A percentile compares a stretch with the other conserved stretches of the same genome.
Conservation (phyloP, 2,888 invertebrate genomes). For the Homarus gammarus region DNA sequence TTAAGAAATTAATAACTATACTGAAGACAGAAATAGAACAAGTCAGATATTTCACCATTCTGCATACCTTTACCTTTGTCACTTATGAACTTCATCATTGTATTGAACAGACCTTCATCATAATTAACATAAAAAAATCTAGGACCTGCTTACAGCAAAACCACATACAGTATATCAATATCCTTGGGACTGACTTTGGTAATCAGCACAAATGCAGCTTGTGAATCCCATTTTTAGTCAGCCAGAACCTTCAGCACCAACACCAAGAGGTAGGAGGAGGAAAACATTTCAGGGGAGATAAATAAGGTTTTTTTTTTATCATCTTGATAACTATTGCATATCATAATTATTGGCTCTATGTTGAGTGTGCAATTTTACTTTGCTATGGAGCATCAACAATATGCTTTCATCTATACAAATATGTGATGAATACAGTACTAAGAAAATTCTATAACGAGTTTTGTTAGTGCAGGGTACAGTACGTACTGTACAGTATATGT, state of each 20-base stretch:
- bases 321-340: neutral
- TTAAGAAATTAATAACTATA: conserved; percentile 8
- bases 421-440: too few species aligned
- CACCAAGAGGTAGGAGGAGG: conserved; percentile 44
- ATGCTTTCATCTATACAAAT: too few species aligned
- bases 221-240: neutral
- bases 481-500: too few species aligned
- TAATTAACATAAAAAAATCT: conserved; percentile 1
- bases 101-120: conserved; percentile 24
- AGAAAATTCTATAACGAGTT: neutral
- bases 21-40: conserved; percentile 16
- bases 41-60: neutral
- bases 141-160: conserved; percentile 36
- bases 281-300: conserved; percentile 16
- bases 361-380: too few species aligned
- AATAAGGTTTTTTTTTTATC: neutral
- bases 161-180: conserved; percentile 17
- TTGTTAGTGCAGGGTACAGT: neutral
- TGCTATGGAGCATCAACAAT: too few species aligned
- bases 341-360: too few species aligned
- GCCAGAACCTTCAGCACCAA: conserved; percentile 57
- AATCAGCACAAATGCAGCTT: neutral
- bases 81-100: neutral
- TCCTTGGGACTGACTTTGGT: conserved; percentile 12
- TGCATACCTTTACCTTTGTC: conserved; percentile 12